phyloP scores from a whole-genome alignment of 2,888 invertebrate species.

The Bruchidius siliquastri region DNA sequence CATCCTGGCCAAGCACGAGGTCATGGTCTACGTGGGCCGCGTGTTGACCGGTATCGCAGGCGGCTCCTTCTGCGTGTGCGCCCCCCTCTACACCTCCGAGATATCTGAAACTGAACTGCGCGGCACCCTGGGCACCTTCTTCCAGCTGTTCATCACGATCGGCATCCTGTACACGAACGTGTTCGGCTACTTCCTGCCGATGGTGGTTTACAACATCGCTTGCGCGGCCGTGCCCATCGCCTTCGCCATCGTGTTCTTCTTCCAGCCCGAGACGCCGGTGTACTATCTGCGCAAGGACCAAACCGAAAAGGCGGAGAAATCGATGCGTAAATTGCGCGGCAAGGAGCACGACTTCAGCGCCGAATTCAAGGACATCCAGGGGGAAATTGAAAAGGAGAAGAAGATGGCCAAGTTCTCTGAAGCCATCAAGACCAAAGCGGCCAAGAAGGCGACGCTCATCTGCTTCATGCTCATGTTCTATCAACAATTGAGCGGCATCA shows the following conservation, averaged over 20 bases:
- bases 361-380: conserved; percentile 50
- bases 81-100: conserved; percentile 82
- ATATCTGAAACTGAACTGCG: conserved; percentile 78
- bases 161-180: conserved; percentile 77
- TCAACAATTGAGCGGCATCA: conserved; percentile 81
- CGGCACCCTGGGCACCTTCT: conserved; percentile 77
- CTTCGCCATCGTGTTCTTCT: conserved; percentile 66
- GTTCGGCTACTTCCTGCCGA: conserved; percentile 57
- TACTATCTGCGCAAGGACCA: conserved; percentile 62
- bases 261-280: conserved; percentile 84
- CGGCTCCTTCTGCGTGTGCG: conserved; percentile 77
- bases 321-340: conserved; percentile 71
- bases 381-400: conserved; percentile 50
- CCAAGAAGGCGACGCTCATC: conserved; percentile 64
- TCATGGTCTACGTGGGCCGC: conserved; percentile 61
- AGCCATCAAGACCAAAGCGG: conserved; percentile 58
- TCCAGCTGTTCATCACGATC: conserved; percentile 79
- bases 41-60: conserved; percentile 68
- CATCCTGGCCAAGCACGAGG: conserved; percentile 58
- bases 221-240: conserved; percentile 64
- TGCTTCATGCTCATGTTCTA: conserved; percentile 78
- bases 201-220: conserved; percentile 57
- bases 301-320: conserved; percentile 61
- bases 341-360: conserved; percentile 59
- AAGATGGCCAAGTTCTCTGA: conserved; percentile 54